Base-by-base conservation (phyloP, 2,797 vertebrate species). In the Capromys pilorides region DNA sequence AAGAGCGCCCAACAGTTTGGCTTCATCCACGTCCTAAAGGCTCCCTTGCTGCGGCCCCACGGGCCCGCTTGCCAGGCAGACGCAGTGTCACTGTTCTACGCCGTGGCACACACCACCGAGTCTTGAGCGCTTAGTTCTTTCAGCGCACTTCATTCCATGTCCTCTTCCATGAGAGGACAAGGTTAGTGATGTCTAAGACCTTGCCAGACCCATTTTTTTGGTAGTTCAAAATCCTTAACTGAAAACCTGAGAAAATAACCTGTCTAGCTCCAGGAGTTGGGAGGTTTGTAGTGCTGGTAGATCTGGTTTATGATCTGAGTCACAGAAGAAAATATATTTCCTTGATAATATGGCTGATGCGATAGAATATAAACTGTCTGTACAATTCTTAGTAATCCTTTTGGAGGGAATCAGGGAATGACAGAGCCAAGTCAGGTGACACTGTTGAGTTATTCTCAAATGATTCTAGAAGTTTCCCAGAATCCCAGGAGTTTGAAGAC, bases 301-400 rank as follows among this genome's bases (percentile, higher is more conserved):
- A 67, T 94, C 28, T 69, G 16, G 36, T 77, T 94, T 82, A 71
- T n/a, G 33, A 18, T 51, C 45, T 80, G 62, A 93, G 39, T 96
- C 78, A 86, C 31, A 67, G 73, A 91, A 80, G 10, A 75, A 88
- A 28, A 67, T 3, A 69, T 49, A 90, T 94, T 93, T 73, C 2
- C 77, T 94, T 86, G 45, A 86, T 78, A 86, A 57, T 83, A 88
- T 82, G 95, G 85, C 33, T 88, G 21, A 88, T 86, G 22, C 88
- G 86, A 71, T 73, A 75, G 78, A 67, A 62, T 83, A 59, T 36
- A 71, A 87, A 73, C 71, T 82, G 2, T 90, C 24, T 61, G 18
- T 69, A 3, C 1, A 26, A 51, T 59, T 26, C n/a, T 81, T 89
- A 45, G 28, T 78, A 89, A 73, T 77, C 33, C 6, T 19, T 88